A percentile compares a stretch with the other conserved stretches of the same genome.
Evolutionary conservation across 2,113 vertebrate species (phyloP).

Genomic region (Xenotilapia longispinis): DNA sequence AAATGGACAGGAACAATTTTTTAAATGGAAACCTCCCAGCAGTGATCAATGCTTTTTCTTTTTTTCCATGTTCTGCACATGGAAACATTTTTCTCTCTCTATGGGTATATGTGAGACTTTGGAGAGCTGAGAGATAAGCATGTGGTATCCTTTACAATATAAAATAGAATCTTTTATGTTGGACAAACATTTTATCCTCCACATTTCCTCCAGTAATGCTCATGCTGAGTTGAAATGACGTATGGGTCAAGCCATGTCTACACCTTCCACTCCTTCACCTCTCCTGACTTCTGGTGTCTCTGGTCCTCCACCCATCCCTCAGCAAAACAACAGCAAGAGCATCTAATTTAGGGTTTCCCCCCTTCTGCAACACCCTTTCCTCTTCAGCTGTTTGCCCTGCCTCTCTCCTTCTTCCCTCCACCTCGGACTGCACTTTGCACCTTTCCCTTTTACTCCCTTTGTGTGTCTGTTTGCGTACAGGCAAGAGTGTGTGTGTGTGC

Average conservation of each 20-base stretch:
- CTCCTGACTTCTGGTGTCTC: neutral
- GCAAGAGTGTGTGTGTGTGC: neutral
- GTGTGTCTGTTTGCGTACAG: slow-evolving; percentile 19
- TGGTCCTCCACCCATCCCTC: neutral
- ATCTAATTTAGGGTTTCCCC: slow-evolving; percentile 29
- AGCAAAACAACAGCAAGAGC: slow-evolving; percentile 8
- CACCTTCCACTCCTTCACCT: neutral
- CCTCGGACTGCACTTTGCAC: neutral
- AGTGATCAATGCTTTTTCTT: neutral
- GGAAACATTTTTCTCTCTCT: neutral
- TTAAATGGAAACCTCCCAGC: neutral
- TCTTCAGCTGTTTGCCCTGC: neutral
- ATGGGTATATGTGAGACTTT: neutral
- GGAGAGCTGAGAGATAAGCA: neutral
- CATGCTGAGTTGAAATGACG: neutral
- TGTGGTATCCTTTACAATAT: neutral
- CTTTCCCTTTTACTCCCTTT: slow-evolving; percentile 39
- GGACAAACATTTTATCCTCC: neutral
- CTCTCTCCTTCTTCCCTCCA: neutral
- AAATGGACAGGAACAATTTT: slow-evolving; percentile 17
- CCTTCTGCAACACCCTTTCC: neutral
- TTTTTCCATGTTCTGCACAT: neutral
- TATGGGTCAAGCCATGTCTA: neutral
- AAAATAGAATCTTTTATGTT: neutral
- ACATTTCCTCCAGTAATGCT: neutral